Evolutionary conservation across 2,113 vertebrate species (phyloP).

Genomic region (Aix galericulata): DNA sequence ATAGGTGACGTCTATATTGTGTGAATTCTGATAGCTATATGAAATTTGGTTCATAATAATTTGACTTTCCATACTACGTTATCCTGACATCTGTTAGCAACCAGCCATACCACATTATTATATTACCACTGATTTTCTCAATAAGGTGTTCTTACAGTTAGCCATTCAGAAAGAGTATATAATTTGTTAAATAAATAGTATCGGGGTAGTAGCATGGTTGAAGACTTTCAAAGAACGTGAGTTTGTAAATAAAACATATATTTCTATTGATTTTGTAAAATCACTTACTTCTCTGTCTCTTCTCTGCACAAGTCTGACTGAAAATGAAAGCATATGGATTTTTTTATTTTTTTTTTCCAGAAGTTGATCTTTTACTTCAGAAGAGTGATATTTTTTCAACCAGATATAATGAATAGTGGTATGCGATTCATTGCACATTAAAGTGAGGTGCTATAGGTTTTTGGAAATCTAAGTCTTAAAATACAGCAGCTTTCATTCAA

Average conservation of each 20-base stretch:
- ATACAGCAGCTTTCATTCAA: not conserved
- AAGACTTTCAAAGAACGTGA: not conserved
- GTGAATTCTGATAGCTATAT: not conserved
- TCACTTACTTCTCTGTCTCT: not conserved
- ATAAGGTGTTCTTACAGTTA: not conserved
- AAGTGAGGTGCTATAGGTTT: not conserved
- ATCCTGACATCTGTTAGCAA: not conserved
- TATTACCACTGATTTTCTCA: not conserved
- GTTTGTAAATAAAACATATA: not conserved
- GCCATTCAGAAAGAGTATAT: not conserved
- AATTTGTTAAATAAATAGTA: not conserved
- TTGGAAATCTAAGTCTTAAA: not conserved
- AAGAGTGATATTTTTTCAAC: not conserved
- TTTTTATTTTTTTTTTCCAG: rapidly evolving
- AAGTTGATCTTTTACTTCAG: not conserved
- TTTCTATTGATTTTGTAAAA: not conserved
- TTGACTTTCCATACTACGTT: not conserved
- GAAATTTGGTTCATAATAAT: not conserved
- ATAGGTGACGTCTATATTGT: not conserved
- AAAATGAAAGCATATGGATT: not conserved
- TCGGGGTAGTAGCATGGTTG: not conserved
- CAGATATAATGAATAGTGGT: not conserved
- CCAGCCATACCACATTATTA: not conserved
- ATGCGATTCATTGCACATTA: rapidly evolving
- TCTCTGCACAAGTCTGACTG: not conserved